Percentiles rank a stretch among this genome's conserved stretches.
phyloP scores from a whole-genome alignment of 2,888 invertebrate genomes.

The Emmelina monodactyla region DNA sequence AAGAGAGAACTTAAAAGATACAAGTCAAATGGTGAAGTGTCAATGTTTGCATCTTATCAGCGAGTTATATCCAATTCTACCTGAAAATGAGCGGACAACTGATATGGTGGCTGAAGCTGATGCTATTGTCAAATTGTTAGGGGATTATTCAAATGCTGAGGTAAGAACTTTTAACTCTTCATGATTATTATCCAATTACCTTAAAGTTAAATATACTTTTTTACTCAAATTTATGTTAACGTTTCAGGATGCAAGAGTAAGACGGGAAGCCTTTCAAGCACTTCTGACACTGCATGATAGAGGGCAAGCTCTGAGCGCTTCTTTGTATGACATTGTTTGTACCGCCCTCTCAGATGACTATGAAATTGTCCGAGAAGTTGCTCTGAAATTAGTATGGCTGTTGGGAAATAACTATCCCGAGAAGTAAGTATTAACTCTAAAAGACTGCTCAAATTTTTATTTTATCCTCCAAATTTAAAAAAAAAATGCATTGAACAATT shows the following conservation, averaged over 20 bases:
- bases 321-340: conserved; percentile 70
- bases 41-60: conserved; percentile 83
- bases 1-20: conserved; percentile 74
- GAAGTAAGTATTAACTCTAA: conserved; percentile 74
- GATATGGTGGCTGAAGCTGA: conserved; percentile 66
- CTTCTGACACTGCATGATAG: conserved; percentile 84
- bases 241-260: conserved; percentile 84
- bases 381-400: conserved; percentile 85
- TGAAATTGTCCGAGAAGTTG: conserved; percentile 89
- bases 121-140: conserved; percentile 75
- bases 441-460: too few relatives aligned
- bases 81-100: conserved; percentile 44
- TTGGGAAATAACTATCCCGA: conserved; percentile 89
- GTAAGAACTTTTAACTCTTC: too few relatives aligned
- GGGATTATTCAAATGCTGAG: conserved; percentile 83
- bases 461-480: too few relatives aligned
- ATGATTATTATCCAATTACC: background rate
- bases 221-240: background rate
- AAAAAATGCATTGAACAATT: too few relatives aligned
- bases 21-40: conserved; percentile 82
- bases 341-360: conserved; percentile 89
- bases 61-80: conserved; percentile 69
- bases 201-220: background rate
- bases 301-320: conserved; percentile 79
- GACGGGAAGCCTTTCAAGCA: conserved; percentile 88